Evolutionary conservation across 2,113 vertebrate genomes (phyloP).

Genomic region (Genyomyrus donnyi): DNA sequence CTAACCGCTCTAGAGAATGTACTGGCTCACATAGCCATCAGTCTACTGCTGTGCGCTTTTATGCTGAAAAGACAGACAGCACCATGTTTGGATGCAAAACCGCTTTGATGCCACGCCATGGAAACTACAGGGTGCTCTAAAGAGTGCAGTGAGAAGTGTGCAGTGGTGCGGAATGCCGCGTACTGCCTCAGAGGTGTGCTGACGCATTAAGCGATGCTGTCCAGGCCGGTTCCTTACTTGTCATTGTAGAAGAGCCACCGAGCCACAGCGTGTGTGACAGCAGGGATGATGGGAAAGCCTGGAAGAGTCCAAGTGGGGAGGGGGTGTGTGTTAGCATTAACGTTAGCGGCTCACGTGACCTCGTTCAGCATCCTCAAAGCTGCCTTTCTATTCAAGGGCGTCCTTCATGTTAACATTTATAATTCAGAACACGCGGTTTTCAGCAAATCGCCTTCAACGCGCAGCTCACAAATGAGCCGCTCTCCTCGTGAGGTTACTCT

Average conservation of each 20-base stretch:
- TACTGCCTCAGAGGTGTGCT: background rate
- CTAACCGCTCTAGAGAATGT: background rate
- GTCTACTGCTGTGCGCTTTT: background rate
- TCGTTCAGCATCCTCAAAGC: background rate
- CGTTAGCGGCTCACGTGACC: background rate
- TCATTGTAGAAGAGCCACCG: conserved; percentile 55
- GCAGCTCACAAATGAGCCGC: background rate
- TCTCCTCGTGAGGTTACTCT: background rate
- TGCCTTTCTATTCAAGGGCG: background rate
- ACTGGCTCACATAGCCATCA: background rate
- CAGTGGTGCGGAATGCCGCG: background rate
- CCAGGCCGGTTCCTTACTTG: conserved; percentile 44
- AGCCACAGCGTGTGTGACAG: conserved; percentile 54
- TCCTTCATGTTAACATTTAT: background rate
- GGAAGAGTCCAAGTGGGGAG: background rate
- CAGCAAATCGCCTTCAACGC: background rate
- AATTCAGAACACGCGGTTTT: background rate
- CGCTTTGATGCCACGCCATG: background rate
- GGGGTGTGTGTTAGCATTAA: background rate
- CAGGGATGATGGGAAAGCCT: conserved; percentile 66
- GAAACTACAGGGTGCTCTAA: background rate
- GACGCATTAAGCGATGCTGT: background rate
- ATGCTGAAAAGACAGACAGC: background rate
- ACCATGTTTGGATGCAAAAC: background rate
- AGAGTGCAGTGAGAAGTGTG: background rate